phyloP scores from a whole-genome alignment of 2,888 invertebrate species.

The Hypercompe scribonia region DNA sequence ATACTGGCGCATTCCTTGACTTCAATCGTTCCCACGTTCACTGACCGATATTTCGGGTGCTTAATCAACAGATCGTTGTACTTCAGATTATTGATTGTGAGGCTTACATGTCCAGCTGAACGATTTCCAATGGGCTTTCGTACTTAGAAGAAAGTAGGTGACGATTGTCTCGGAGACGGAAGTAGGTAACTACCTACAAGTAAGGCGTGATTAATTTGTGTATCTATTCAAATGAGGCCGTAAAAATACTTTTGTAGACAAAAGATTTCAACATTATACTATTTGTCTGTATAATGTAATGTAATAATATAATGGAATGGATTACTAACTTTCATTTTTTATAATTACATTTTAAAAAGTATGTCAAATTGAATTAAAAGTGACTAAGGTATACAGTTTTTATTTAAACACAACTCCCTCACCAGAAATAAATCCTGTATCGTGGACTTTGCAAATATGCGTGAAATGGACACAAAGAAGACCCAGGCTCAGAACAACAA shows the following conservation, averaged over 20 bases:
- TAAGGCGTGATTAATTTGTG: conserved; percentile 19
- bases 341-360: not conserved
- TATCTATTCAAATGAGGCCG: conserved; percentile 11
- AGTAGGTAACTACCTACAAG: conserved; percentile 4
- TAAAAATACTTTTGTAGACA: not conserved
- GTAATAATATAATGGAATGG: not conserved
- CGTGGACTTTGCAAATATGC: too few relatives aligned
- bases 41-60: conserved; percentile 65
- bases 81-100: conserved; percentile 81
- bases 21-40: conserved; percentile 70
- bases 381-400: too few relatives aligned
- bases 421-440: too few relatives aligned
- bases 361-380: not conserved
- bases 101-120: conserved; percentile 56
- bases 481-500: too few relatives aligned
- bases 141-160: conserved; percentile 58
- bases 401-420: too few relatives aligned
- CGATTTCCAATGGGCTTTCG: conserved; percentile 65
- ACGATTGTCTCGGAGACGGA: conserved; percentile 35
- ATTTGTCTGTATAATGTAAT: not conserved
- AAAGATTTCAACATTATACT: not conserved
- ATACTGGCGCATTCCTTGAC: conserved; percentile 45
- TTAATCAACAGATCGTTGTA: conserved; percentile 77
- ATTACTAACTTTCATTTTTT: too few relatives aligned
- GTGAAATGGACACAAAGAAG: too few relatives aligned